Conservation (phyloP, 2,113 vertebrate species). For the Setophaga kirtlandii region DNA sequence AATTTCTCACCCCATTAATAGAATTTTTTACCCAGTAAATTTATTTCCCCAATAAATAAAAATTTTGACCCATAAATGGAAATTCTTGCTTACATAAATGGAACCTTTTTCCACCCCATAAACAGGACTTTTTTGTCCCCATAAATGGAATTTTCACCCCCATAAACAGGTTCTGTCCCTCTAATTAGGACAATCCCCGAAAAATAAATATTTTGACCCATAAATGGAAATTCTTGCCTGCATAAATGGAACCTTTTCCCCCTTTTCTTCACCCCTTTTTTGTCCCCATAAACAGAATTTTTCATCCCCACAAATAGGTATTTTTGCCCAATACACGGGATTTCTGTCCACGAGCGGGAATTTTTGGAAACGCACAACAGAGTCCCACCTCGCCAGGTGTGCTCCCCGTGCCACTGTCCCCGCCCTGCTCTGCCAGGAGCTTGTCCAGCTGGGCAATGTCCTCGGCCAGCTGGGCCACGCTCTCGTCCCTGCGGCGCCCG, state of each 20-base stretch:
- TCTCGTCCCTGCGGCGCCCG: not conserved
- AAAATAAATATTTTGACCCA: too few species aligned
- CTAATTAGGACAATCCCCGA: too few species aligned
- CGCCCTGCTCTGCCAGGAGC: not conserved
- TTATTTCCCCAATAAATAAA: not conserved
- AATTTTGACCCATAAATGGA: not conserved
- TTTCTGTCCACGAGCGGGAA: fast-evolving
- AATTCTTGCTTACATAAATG: not conserved
- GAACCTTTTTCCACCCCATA: not conserved
- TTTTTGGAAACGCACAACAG: not conserved
- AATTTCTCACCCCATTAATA: not conserved
- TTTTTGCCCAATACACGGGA: not conserved
- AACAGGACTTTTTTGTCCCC: not conserved
- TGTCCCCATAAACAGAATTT: too few species aligned
- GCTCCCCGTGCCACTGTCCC: not conserved
- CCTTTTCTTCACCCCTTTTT: too few species aligned
- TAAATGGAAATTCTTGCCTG: too few species aligned
- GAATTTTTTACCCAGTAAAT: not conserved
- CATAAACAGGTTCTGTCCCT: not conserved
- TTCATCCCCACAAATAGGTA: too few species aligned
- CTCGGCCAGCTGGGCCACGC: not conserved
- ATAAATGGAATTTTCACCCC: too few species aligned
- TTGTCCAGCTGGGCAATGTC: slow-evolving; percentile 29
- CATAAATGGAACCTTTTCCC: too few species aligned
- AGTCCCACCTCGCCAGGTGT: not conserved